Evolutionary conservation across 1,140 invertebrate genomes (phyloP), one percentile per base, ranked within the genome.

Genomic region (Lethocerus indicus): DNA sequence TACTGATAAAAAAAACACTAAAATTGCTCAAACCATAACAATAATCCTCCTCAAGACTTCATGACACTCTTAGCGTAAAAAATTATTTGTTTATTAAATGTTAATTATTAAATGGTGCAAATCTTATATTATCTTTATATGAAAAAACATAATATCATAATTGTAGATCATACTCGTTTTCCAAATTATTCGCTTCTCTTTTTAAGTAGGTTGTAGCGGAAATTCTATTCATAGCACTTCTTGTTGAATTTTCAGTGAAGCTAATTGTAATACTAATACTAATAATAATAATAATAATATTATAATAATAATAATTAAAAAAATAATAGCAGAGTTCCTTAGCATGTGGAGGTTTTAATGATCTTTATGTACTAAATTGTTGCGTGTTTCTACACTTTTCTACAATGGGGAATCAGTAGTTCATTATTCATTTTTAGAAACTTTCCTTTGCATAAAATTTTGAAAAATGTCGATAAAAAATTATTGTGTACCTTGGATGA

Each of bases 21-120:
- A 46, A 51, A 51, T 51, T 51, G 50, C 50, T 51, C 50, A 51
- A 51, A 35, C 35, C 50, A 47, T 46, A n/a, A 51, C 50, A 51
- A 51, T 51, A 51, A 51, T 51, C 50, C 50, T 51, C 50, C 43
- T 37, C 20, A 50, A 50, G 49, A 50, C 49, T 50, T 50, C 23
- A 27, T 40, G 45, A 44, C 42, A 44, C 42, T 44, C 3, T 44
- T 23, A n/a, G n/a, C n/a, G n/a, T n/a, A n/a, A n/a, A n/a, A n/a
- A n/a, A n/a, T n/a, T n/a, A n/a, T n/a, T n/a, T n/a, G n/a, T n/a
- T n/a, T n/a, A n/a, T n/a, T n/a, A n/a, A n/a, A n/a, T n/a, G n/a
- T n/a, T n/a, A n/a, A n/a, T n/a, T n/a, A n/a, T n/a, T n/a, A n/a
- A n/a, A n/a, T n/a, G n/a, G n/a, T n/a, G 21, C n/a, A 16, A 39